Base-by-base conservation (phyloP, 2,888 invertebrate species). In the Dichetophora obliterata region DNA sequence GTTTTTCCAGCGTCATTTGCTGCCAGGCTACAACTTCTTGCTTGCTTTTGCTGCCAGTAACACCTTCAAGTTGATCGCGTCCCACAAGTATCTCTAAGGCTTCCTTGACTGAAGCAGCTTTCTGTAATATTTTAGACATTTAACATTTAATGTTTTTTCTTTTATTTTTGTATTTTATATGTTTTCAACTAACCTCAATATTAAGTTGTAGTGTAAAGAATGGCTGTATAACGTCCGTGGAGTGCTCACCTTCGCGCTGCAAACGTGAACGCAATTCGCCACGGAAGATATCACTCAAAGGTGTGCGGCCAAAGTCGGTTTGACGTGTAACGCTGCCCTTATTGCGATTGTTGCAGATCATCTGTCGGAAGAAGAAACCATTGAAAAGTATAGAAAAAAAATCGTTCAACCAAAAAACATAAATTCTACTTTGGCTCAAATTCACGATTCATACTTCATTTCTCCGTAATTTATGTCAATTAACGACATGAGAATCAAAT, bases 181-280 rank as follows among this genome's bases (percentile, higher is more conserved):
- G 5, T 19, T 31, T 19, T 24, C 2, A 27, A 72, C 81, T 86
- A 87, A 96, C 97, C 92, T 97, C 96, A 83, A 98, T 97, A 86
- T 98, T 97, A 43, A 98, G 92, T 88, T 97, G 98, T 79, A 98
- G 91, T 0, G 98, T 97, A 88, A 98, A 98, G 91, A 98, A 98
- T 0, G 98, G 98, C 89, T 98, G 96, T 80, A 98, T 94, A 82
- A 95, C 96, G 86, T 97, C 97, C 0, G 97, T 96, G 82, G 95
- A 93, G 82, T 90, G 88, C 82, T 90, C 90, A 14, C 90, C 89
- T 85, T 93, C 93, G 78, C 95, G 91, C 82, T 94, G 94, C 79
- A 98, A 92, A 14, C 95, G 93, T 61, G 96, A 95, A 78, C 97
- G 93, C 80, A 97, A 92, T 86, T 96, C 95, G 65, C 98, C 98